Conservation (phyloP, 2,113 vertebrate genomes). For the Chloebia gouldiae region DNA sequence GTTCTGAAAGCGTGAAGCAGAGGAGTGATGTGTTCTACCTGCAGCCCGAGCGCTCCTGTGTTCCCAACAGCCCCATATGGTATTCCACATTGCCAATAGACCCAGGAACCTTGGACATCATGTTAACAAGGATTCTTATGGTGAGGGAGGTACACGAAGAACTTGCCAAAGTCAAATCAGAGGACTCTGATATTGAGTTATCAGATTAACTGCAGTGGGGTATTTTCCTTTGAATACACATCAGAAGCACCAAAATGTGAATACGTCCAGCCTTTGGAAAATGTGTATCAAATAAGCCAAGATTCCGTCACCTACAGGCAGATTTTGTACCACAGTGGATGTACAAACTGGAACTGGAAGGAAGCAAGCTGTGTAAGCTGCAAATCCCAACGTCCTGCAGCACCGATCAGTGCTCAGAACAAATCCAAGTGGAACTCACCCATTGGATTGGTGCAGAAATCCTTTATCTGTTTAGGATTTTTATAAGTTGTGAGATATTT, state of each 20-base stretch:
- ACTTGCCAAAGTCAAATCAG: conserved; percentile 82
- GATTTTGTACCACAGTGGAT: conserved; percentile 68
- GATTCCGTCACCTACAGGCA: conserved; percentile 56
- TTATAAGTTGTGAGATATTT: conserved; percentile 70
- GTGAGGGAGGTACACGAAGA: conserved; percentile 90
- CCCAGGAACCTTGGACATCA: conserved; percentile 89
- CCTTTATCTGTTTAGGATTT: conserved; percentile 71
- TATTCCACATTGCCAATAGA: conserved; percentile 91
- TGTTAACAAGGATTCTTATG: conserved; percentile 92
- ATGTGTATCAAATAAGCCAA: conserved; percentile 42
- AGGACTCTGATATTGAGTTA: conserved; percentile 82
- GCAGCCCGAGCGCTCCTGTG: conserved; percentile 92
- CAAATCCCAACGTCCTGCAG: conserved; percentile 49
- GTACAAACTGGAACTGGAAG: conserved; percentile 72
- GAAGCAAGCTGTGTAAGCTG: conserved; percentile 56
- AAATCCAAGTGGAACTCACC: conserved; percentile 65
- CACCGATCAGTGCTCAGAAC: conserved; percentile 55
- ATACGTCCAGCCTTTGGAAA: conserved; percentile 73
- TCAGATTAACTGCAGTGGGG: conserved; percentile 75
- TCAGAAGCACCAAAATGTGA: conserved; percentile 82
- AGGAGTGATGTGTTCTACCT: conserved; percentile 94
- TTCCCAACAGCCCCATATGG: conserved; percentile 97
- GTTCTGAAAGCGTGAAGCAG: conserved; percentile 94
- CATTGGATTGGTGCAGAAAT: conserved; percentile 71
- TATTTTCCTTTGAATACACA: conserved; percentile 65